Percentiles rank a stretch among this genome's conserved stretches.
These are phyloP conservation scores for Apus apus DNA, from an alignment of 2,113 vertebrate genomes.

Conservation along the genomic window DNA sequence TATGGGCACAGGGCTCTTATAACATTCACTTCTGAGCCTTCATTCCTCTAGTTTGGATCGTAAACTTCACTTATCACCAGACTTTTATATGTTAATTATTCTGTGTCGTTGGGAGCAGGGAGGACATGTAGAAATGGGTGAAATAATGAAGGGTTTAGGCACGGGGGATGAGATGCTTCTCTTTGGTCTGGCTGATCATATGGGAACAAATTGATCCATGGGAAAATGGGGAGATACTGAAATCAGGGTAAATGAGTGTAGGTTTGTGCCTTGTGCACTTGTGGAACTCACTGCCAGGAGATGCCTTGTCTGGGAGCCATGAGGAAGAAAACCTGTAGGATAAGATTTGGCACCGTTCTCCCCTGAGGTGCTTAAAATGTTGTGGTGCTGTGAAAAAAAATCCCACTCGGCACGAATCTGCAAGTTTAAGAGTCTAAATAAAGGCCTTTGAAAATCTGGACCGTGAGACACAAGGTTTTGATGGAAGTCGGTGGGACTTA, in stretches of 20 bases:
- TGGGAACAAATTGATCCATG: rapidly evolving
- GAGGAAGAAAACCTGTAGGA: background rate
- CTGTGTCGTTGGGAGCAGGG: background rate
- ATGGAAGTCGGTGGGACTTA: background rate
- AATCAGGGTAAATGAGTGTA: background rate
- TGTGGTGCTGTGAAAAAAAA: slow-evolving; percentile 39
- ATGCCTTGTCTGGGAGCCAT: background rate
- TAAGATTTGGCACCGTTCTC: slow-evolving; percentile 23
- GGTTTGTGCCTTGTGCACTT: background rate
- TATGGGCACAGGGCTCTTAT: slow-evolving; percentile 73
- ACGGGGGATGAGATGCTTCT: background rate
- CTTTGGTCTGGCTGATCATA: background rate
- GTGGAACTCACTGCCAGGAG: background rate
- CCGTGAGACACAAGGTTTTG: background rate
- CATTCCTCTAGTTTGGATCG: slow-evolving; percentile 57
- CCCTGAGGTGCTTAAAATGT: slow-evolving; percentile 22
- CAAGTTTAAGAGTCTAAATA: background rate
- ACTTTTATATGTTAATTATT: slow-evolving; percentile 72
- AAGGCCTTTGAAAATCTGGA: slow-evolving; percentile 2
- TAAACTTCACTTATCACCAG: slow-evolving; percentile 69
- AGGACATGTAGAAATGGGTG: background rate
- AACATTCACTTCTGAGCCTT: slow-evolving; percentile 70
- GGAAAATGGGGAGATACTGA: background rate
- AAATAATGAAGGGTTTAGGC: background rate
- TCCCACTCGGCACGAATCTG: background rate